A percentile compares a stretch with the other conserved stretches of the same genome.
These are phyloP conservation scores for Centroberyx gerrardi DNA, from an alignment of 2,797 vertebrate genomes.

Conservation along the genomic window DNA sequence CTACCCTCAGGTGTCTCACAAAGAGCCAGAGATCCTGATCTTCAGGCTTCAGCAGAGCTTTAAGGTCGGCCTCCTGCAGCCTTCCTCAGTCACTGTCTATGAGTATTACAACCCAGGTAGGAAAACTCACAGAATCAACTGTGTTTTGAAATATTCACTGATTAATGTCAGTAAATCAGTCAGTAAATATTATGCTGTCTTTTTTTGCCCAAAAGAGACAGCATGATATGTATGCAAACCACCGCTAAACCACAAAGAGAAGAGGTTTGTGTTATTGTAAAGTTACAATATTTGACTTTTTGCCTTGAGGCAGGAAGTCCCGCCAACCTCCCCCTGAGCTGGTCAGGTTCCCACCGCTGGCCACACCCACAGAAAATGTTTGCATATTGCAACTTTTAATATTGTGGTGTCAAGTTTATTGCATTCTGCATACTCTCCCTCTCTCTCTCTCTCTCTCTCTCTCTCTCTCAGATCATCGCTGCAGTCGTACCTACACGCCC, in stretches of 20 bases:
- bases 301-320: not conserved
- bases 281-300: too few species aligned
- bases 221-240: not conserved
- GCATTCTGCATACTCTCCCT: not conserved
- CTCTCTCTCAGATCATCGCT: slow-evolving; percentile 76
- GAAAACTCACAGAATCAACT: not conserved
- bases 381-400: not conserved
- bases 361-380: not conserved
- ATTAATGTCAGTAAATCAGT: not conserved
- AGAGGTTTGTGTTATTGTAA: too few species aligned
- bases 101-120: slow-evolving; percentile 82
- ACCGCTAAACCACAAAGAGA: too few species aligned
- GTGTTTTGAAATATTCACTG: too few species aligned
- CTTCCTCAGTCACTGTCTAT: slow-evolving; percentile 80
- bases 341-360: too few species aligned
- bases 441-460: not conserved
- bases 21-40: slow-evolving; percentile 76
- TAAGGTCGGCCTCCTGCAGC: slow-evolving; percentile 85
- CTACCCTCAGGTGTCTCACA: slow-evolving; percentile 77
- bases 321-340: too few species aligned
- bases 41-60: slow-evolving; percentile 86
- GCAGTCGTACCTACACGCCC: slow-evolving; percentile 80
- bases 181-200: too few species aligned
- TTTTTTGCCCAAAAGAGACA: too few species aligned
- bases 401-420: not conserved